Percentiles rank a stretch among this genome's conserved stretches.
Evolutionary conservation across 2,113 vertebrate genomes (phyloP).

Genomic region (Vanacampus margaritifer): DNA sequence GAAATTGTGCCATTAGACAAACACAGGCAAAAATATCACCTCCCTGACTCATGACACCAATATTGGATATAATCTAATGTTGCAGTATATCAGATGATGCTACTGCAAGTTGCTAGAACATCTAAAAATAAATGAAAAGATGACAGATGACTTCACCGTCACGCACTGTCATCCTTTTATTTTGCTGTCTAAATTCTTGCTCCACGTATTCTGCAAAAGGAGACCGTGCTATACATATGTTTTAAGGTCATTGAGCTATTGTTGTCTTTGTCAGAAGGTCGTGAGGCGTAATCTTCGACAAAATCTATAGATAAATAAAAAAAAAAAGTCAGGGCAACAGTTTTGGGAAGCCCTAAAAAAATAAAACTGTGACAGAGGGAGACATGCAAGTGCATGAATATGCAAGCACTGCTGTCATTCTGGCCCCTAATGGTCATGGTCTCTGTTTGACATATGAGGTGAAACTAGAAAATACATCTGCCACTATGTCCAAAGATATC

Average conservation of each 20-base stretch:
- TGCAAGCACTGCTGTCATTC: constrained; percentile 2
- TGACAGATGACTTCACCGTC: constrained; percentile 22
- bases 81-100: not conserved
- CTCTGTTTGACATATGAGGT: constrained; percentile 17
- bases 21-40: not conserved
- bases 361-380: constrained; percentile 15
- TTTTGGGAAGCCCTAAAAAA: constrained; percentile 51
- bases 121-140: constrained; percentile 23
- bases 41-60: not conserved
- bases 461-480: constrained; percentile 25
- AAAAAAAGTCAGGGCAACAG: constrained; percentile 48
- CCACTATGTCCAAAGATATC: constrained; percentile 40
- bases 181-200: constrained; percentile 14
- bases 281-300: constrained; percentile 36
- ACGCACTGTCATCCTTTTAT: constrained; percentile 30
- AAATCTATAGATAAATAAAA: constrained; percentile 59
- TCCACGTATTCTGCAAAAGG: constrained; percentile 8
- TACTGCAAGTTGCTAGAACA: not conserved
- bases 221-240: constrained; percentile 54
- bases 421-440: constrained; percentile 1
- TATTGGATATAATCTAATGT: not conserved
- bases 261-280: constrained; percentile 47
- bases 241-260: constrained; percentile 54
- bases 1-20: not conserved
- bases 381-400: constrained; percentile 5